These are phyloP conservation scores for Prunella himalayana DNA, from an alignment of 2,113 vertebrate genomes.

Conservation along the genomic window DNA sequence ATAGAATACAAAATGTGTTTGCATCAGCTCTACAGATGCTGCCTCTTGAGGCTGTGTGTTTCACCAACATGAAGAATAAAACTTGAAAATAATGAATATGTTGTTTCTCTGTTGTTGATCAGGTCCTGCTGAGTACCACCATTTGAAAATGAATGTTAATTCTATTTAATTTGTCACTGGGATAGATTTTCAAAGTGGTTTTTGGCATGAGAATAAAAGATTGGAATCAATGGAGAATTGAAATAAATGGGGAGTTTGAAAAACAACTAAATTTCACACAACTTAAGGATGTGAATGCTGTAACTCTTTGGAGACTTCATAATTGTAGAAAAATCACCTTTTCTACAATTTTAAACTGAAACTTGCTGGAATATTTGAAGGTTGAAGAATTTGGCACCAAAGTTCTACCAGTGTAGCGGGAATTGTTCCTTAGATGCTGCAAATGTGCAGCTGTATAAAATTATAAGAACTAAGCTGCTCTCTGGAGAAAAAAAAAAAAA, in stretches of 20 bases:
- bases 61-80: conserved; percentile 69
- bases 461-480: background rate
- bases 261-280: background rate
- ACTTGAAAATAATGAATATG: background rate
- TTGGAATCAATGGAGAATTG: background rate
- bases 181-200: background rate
- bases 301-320: background rate
- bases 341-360: background rate
- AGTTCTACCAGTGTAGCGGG: background rate
- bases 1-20: conserved; percentile 55
- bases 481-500: background rate
- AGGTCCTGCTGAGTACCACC: background rate
- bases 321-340: background rate
- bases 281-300: background rate
- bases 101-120: background rate
- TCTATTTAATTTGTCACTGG: background rate
- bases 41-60: conserved; percentile 23
- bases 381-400: background rate
- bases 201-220: background rate
- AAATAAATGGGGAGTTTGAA: background rate
- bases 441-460: background rate
- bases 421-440: background rate
- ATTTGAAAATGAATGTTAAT: background rate
- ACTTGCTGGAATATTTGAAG: background rate
- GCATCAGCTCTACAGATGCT: conserved; percentile 45